These are phyloP conservation scores for Aphelinus certus DNA, from an alignment of 1,140 invertebrate genomes.

Conservation along the genomic window DNA sequence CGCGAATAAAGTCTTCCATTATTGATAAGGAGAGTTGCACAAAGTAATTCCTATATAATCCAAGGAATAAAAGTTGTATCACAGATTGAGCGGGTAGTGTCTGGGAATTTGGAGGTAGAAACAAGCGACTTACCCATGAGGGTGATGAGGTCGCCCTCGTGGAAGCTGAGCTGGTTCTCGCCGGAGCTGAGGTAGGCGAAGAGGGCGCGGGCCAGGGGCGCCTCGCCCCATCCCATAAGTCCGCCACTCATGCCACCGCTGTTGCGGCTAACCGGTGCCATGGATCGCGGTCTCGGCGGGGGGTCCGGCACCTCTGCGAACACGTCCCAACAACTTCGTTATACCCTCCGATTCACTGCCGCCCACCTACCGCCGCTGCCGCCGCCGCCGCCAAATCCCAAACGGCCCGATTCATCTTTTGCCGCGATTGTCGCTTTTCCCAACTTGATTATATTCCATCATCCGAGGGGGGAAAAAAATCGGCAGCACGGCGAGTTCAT, in stretches of 20 bases:
- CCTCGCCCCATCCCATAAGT: slow-evolving; percentile 52
- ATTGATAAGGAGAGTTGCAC: too few species aligned
- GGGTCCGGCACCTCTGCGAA: slow-evolving; percentile 67
- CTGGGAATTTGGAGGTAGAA: too few species aligned
- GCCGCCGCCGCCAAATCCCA: too few species aligned
- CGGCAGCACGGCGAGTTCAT: too few species aligned
- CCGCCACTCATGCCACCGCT: slow-evolving; percentile 63
- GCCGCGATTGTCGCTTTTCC: too few species aligned
- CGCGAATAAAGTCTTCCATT: too few species aligned
- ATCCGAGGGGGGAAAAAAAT: neutral
- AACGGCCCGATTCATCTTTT: too few species aligned
- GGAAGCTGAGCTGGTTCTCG: slow-evolving; percentile 91
- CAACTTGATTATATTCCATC: too few species aligned
- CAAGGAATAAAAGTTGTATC: too few species aligned
- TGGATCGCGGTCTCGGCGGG: slow-evolving; percentile 74
- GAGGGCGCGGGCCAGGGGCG: slow-evolving; percentile 79
- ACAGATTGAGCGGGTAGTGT: too few species aligned
- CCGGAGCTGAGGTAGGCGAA: slow-evolving; percentile 91
- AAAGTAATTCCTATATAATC: too few species aligned
- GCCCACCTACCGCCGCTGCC: too few species aligned
- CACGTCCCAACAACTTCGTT: slow-evolving; percentile 34
- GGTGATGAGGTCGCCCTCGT: slow-evolving; percentile 89
- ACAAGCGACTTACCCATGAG: slow-evolving; percentile 73
- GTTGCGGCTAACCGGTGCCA: slow-evolving; percentile 72
- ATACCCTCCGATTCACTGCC: neutral